A percentile compares a stretch with the other conserved stretches of the same genome.
These are phyloP conservation scores for Ochropacha duplaris DNA, from an alignment of 2,888 invertebrate species.

Conservation along the genomic window DNA sequence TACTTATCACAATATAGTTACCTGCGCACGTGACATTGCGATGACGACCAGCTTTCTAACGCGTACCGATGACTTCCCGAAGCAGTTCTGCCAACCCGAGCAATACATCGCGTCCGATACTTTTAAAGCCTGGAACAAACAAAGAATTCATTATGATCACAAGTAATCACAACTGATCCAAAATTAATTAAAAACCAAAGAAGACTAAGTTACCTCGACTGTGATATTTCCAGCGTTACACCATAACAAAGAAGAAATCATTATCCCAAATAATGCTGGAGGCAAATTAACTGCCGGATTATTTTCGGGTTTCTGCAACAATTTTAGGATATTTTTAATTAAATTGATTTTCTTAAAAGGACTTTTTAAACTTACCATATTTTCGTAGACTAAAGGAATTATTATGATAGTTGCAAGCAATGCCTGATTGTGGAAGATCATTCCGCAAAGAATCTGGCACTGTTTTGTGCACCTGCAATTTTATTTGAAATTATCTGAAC, in stretches of 20 bases:
- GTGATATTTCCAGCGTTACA: conserved; percentile 55
- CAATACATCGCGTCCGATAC: conserved; percentile 47
- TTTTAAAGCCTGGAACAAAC: conserved; percentile 30
- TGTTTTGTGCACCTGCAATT: conserved; percentile 41
- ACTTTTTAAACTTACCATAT: conserved; percentile 24
- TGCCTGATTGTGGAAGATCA: conserved; percentile 36
- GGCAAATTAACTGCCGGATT: neutral
- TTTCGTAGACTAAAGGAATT: neutral
- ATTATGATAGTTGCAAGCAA: conserved; percentile 33
- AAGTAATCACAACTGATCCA: neutral
- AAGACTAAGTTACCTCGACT: conserved; percentile 41
- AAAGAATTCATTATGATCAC: neutral
- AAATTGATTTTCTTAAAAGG: too few species aligned
- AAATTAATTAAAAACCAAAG: too few species aligned
- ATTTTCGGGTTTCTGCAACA: conserved; percentile 34
- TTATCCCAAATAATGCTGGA: neutral
- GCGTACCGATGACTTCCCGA: conserved; percentile 20
- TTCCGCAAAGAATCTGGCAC: conserved; percentile 35
- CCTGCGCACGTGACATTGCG: conserved; percentile 42
- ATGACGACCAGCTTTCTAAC: conserved; percentile 33
- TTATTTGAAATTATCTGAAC: neutral
- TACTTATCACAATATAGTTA: too few species aligned
- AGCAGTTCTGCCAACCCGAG: conserved; percentile 48
- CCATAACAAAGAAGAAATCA: conserved; percentile 35
- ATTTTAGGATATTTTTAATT: neutral